Percentiles rank a stretch among this genome's conserved stretches.
Conservation (phyloP, 2,888 invertebrate species). For the Mesoligia furuncula region DNA sequence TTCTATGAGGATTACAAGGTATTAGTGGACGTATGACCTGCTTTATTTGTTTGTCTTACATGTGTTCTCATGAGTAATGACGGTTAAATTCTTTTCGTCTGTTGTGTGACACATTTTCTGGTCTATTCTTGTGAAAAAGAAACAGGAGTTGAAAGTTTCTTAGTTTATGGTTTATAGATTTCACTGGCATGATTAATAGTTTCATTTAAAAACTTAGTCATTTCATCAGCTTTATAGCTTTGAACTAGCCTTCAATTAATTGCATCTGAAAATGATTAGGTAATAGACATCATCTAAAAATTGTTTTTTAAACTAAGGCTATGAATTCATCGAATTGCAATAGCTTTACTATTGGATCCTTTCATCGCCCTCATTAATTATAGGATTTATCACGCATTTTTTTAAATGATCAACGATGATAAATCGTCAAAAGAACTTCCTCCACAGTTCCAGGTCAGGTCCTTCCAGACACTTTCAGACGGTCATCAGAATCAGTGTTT, state of each 20-base stretch:
- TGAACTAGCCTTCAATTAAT: not conserved
- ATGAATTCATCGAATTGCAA: not conserved
- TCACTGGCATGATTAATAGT: not conserved
- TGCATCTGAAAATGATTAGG: conserved; percentile 14
- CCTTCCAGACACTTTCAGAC: not conserved
- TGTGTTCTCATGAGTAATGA: conserved; percentile 66
- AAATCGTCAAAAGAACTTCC: not conserved
- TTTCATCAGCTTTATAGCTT: not conserved
- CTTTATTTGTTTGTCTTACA: conserved; percentile 65
- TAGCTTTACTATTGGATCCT: not conserved
- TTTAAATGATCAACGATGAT: not conserved
- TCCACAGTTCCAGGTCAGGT: not conserved
- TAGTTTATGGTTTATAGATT: not conserved
- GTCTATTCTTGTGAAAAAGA: conserved; percentile 20
- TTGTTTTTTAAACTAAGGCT: not conserved
- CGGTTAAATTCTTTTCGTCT: conserved; percentile 60
- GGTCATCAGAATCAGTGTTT: not conserved
- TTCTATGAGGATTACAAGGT: conserved; percentile 82
- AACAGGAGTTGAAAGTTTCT: conserved; percentile 38
- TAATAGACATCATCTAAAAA: not conserved
- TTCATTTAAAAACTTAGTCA: not conserved
- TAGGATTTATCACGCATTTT: not conserved
- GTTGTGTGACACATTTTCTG: conserved; percentile 40
- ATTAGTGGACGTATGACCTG: conserved; percentile 71
- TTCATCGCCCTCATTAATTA: too few species aligned